Conservation (phyloP, 2,888 invertebrate species). For the Drepanosiphum platanoidis region DNA sequence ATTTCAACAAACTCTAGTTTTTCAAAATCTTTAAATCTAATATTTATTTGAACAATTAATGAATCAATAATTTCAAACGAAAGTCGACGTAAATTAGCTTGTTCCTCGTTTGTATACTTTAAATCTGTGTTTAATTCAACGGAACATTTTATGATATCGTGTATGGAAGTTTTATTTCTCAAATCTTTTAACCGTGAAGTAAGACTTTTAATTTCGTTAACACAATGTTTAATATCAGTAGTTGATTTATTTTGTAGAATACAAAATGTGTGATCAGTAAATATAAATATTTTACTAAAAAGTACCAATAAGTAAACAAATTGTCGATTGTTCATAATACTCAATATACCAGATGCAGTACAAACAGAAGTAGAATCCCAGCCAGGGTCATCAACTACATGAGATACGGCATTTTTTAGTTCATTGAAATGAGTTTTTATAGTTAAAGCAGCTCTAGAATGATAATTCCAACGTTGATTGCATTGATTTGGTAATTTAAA, state of each 20-base stretch:
- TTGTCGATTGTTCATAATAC: conserved; percentile 1
- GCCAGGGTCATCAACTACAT: conserved; percentile 17
- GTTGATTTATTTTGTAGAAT: conserved; percentile 29
- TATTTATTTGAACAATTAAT: conserved; percentile 18
- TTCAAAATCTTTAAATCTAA: conserved; percentile 33
- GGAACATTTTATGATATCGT: conserved; percentile 13
- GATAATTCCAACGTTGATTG: conserved; percentile 47
- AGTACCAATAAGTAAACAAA: conserved; percentile 37
- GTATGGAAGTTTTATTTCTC: conserved; percentile 13
- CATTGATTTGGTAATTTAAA: conserved; percentile 51
- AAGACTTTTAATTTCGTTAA: conserved; percentile 20
- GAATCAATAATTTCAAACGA: conserved; percentile 21
- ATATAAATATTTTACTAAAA: conserved; percentile 45
- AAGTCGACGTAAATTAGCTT: neutral
- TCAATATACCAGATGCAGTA: conserved; percentile 15
- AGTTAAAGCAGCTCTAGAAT: conserved; percentile 39
- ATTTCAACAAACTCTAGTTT: conserved; percentile 19
- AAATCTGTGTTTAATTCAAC: conserved; percentile 33
- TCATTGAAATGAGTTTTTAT: conserved; percentile 45
- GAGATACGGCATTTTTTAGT: conserved; percentile 26
- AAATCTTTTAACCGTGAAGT: neutral
- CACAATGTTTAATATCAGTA: conserved; percentile 26
- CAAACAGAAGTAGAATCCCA: conserved; percentile 9
- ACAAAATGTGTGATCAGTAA: conserved; percentile 32
- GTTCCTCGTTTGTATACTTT: no score